Conservation (phyloP, 1,140 invertebrate species). For the Colletes latitarsis region DNA sequence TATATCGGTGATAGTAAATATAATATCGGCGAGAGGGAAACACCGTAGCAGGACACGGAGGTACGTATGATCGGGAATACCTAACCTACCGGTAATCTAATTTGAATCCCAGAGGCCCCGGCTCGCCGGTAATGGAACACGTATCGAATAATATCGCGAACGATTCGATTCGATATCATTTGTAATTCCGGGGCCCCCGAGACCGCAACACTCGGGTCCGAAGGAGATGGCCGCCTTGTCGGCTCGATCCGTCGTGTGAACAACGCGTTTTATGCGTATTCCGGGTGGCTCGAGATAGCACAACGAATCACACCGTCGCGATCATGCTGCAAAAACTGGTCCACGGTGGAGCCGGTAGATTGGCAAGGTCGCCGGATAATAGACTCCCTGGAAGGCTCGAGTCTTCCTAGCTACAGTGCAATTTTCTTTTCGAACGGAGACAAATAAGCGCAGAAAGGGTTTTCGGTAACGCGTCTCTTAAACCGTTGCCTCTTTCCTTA, state of each 20-base stretch:
- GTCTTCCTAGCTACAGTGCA: too few species aligned
- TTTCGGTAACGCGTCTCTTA: conserved; percentile 19
- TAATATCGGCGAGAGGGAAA: neutral
- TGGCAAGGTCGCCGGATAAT: neutral
- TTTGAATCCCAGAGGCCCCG: conserved; percentile 74
- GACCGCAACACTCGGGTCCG: conserved; percentile 57
- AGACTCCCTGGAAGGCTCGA: neutral
- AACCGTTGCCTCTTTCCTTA: conserved; percentile 30
- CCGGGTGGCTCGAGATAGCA: conserved; percentile 30
- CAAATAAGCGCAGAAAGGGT: too few species aligned
- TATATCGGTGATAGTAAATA: too few species aligned
- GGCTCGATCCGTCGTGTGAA: conserved; percentile 41
- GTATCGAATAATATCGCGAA: conserved; percentile 80
- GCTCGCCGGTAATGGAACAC: conserved; percentile 76
- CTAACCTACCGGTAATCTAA: conserved; percentile 76
- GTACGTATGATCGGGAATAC: conserved; percentile 42
- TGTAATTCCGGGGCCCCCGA: conserved; percentile 65
- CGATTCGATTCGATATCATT: conserved; percentile 79
- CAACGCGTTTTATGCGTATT: conserved; percentile 51
- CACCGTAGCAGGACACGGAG: neutral
- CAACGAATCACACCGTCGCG: neutral
- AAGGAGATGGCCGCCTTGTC: conserved; percentile 1
- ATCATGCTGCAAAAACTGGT: conserved; percentile 16
- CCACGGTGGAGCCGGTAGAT: conserved; percentile 5
- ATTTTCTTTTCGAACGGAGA: too few species aligned